Evolutionary conservation across 2,888 invertebrate species (phyloP), one percentile per base, ranked within the genome.

Genomic region (Leptinotarsa haldemani): DNA sequence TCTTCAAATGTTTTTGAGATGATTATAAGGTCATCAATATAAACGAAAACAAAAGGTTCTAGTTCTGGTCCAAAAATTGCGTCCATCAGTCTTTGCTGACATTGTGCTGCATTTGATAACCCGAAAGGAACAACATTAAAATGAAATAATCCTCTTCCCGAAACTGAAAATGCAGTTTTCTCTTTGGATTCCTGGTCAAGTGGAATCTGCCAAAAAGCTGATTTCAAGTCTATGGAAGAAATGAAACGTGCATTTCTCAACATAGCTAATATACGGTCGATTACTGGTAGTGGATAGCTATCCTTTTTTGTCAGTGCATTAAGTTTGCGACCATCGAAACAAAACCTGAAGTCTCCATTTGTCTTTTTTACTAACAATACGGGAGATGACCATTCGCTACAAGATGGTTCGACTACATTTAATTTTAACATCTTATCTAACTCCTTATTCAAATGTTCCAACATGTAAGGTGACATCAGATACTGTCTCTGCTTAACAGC

Each of bases 261-360:
- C 74, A 74, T 74, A 4, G 52, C 47, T 13, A 75, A 47, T 25
- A 70, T 69, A 12, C 69, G 70, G n/a, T 77, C 77, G 4, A 77
- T 70, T 20, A 64, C 48, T 12, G 75, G 76, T 5, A 73, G 25
- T 9, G 72, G 77, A 47, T 73, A 70, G 4, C 18, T 58, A 15
- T 74, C 65, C 53, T 69, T 69, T 69, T 69, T 78, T 67, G 73
- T 73, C 9, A 76, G 15, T 20, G 69, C n/a, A 58, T 76, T 76
- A 3, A 76, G 40, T 16, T 69, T 68, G 16, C 76, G 18, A 4
- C 74, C 76, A 47, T 75, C 75, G 65, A 76, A 76, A 68, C 73
- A 73, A 65, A 76, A 69, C 1, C 73, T 12, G 53, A 25, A 70
- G 15, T 56, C 47, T 2, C 67, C 71, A 20, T 58, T 70, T 4